These are phyloP conservation scores for Nemurella pictetii DNA, from an alignment of 2,888 invertebrate genomes.

Conservation along the genomic window DNA sequence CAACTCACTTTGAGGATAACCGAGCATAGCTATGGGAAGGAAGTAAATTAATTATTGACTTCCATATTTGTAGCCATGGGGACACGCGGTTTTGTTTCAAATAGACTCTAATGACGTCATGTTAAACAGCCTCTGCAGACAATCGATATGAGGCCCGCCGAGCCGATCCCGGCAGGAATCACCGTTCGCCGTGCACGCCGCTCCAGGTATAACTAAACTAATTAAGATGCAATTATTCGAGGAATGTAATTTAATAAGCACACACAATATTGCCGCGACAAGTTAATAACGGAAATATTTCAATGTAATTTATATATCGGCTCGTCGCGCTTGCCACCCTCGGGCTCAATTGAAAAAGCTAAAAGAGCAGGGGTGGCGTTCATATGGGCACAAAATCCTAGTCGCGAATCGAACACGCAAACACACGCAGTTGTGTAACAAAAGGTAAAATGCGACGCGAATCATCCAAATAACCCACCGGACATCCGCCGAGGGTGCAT, in stretches of 20 bases:
- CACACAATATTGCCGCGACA: background rate
- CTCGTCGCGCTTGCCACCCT: background rate
- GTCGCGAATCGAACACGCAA: too few species aligned
- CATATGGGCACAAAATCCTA: too few species aligned
- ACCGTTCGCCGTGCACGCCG: background rate
- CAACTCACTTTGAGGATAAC: constrained; percentile 5
- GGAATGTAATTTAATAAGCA: background rate
- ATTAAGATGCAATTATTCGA: constrained; percentile 4
- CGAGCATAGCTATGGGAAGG: background rate
- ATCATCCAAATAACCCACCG: background rate
- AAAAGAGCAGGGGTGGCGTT: too few species aligned
- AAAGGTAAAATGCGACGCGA: background rate
- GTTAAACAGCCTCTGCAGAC: background rate
- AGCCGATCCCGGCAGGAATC: background rate
- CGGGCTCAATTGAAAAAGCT: background rate
- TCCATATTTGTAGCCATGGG: background rate
- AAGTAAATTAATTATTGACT: constrained; percentile 23
- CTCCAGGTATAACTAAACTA: constrained; percentile 19
- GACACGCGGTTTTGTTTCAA: background rate
- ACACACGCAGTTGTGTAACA: too few species aligned
- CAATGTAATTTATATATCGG: background rate
- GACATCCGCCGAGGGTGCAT: background rate
- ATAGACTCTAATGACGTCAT: constrained; percentile 12
- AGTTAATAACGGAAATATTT: background rate
- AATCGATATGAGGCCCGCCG: constrained; percentile 2